Evolutionary conservation across 1,140 invertebrate genomes (phyloP).

Genomic region (Solenopsis fugax): DNA sequence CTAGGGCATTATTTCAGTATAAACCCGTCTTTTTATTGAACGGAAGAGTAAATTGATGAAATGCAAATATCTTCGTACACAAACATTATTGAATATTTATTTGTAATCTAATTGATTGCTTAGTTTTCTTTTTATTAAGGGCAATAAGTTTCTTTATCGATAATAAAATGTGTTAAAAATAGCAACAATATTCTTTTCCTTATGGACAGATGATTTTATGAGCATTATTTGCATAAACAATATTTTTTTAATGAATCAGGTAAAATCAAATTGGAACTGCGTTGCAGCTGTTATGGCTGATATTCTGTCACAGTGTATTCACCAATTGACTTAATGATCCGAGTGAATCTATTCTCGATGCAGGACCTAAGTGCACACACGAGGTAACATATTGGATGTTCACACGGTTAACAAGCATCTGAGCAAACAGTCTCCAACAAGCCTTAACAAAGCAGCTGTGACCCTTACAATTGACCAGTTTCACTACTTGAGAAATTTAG

Average conservation of each 20-base stretch:
- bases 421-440: slow-evolving; percentile 75
- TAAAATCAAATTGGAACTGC: neutral
- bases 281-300: slow-evolving; percentile 35
- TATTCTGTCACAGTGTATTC: slow-evolving; percentile 71
- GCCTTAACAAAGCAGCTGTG: slow-evolving; percentile 68
- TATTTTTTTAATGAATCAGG: neutral
- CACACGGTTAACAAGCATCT: slow-evolving; percentile 78
- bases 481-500: slow-evolving; percentile 21
- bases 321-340: slow-evolving; percentile 78
- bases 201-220: neutral
- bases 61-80: neutral
- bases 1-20: neutral
- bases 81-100: slow-evolving; percentile 14
- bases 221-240: neutral
- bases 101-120: neutral
- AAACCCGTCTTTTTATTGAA: neutral
- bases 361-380: slow-evolving; percentile 76
- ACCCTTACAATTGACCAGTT: slow-evolving; percentile 15
- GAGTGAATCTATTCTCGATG: slow-evolving; percentile 74
- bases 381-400: slow-evolving; percentile 75
- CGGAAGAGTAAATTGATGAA: neutral
- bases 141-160: neutral
- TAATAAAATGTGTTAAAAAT: neutral
- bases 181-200: neutral
- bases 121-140: neutral